phyloP scores from a whole-genome alignment of 2,113 vertebrate species.

The Acanthisitta chloris region DNA sequence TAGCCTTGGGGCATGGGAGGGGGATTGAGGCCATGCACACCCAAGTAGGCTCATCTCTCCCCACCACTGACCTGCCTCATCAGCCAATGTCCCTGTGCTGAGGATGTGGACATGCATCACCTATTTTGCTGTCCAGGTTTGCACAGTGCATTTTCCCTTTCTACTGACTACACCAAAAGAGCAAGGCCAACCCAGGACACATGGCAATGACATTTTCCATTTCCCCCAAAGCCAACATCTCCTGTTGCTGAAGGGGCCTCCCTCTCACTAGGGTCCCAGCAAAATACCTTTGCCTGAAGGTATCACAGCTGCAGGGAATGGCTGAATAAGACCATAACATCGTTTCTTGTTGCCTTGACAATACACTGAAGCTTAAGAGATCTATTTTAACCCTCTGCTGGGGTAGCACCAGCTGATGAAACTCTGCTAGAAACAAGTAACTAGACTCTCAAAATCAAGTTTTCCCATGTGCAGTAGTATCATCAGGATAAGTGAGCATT shows the following conservation, averaged over 20 bases:
- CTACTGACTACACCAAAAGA: background rate
- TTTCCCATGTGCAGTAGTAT: background rate
- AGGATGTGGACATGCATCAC: accelerated
- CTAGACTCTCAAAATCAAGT: background rate
- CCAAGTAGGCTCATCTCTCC: background rate
- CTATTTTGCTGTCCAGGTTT: background rate
- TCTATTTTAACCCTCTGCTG: background rate
- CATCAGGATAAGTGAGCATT: background rate
- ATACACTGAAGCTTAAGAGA: background rate
- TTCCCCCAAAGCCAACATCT: background rate
- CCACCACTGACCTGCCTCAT: background rate
- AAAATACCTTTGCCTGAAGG: background rate
- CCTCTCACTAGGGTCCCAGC: background rate
- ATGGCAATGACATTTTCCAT: background rate
- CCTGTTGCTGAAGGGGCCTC: background rate
- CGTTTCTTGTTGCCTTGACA: conserved; percentile 22
- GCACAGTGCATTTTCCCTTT: background rate
- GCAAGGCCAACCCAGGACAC: background rate
- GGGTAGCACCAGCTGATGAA: background rate
- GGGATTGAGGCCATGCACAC: accelerated
- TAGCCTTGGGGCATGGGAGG: accelerated
- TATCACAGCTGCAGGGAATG: background rate
- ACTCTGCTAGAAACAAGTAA: background rate
- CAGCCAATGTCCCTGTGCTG: accelerated
- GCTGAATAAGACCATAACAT: background rate